Base-by-base conservation (phyloP, 2,113 vertebrate genomes). In the Ellobius talpinus region DNA sequence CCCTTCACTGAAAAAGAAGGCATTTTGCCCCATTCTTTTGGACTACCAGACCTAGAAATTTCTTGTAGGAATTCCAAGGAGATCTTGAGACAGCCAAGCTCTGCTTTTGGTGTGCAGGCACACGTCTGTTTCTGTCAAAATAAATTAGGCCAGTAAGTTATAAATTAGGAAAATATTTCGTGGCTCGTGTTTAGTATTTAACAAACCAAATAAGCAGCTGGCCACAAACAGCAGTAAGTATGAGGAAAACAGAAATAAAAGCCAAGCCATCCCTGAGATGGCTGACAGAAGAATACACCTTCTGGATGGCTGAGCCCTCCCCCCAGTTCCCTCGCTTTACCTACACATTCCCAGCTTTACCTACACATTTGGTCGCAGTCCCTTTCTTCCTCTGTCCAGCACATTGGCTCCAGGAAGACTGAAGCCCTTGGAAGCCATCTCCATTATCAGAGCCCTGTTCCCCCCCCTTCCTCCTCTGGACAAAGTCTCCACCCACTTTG, bases 131-230 rank as follows among this genome's bases (percentile, higher is more conserved):
- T 90, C 77, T 95, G 90, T 97, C 86, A 74, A 92, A 96, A 92
- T 92, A 92, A 95, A 93, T 88, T 81, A 89, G 87, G n/a, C 87
- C 88, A 65, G 52, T 76, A 95, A 89, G 74, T 95, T 50, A 88
- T 91, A 97, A 95, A 92, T 94, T 94, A 70, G 89, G 77, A 92
- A 96, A 95, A 95, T 90, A 96, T 82, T 96, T 93, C 95, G 92
- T 61, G 93, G 58, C 45, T 96, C 92, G 73, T 94, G 66, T 82
- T 95, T 89, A 70, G 97, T 96, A 94, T 94, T 97, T 96, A 96
- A 87, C 88, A 93, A 93, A 66, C 76, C 70, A 47, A 88, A 82
- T 92, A 92, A 96, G 90, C 85, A 94, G 45, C 86, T 86, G 85
- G 79, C 72, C 81, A 93, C 50, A 81, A 93, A 78, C 89, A 95